Evolutionary conservation across 2,888 invertebrate genomes (phyloP).

Genomic region (Cryptophagus acutangulus): DNA sequence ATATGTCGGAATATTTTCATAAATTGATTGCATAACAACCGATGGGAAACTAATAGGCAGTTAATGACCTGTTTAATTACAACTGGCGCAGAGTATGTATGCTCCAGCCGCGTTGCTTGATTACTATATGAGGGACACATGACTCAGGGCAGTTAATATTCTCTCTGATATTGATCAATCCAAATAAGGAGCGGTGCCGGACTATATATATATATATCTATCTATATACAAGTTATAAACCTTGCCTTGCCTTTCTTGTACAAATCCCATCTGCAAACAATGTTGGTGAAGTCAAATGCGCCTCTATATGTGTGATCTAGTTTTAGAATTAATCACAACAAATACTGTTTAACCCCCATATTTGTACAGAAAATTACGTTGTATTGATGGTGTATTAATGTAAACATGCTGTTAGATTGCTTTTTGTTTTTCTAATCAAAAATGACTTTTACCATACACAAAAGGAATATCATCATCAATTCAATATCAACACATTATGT

Average conservation of each 20-base stretch:
- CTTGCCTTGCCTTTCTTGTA: slow-evolving; percentile 8
- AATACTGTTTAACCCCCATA: slow-evolving; percentile 3
- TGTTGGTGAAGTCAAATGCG: slow-evolving; percentile 7
- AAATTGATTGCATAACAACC: slow-evolving; percentile 8
- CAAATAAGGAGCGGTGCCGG: slow-evolving; percentile 22
- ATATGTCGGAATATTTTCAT: slow-evolving; percentile 9
- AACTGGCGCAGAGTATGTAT: slow-evolving; percentile 13
- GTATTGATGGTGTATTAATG: too few species aligned
- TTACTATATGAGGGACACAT: slow-evolving; percentile 23
- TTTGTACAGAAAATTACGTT: slow-evolving; percentile 5
- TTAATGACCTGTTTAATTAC: slow-evolving; percentile 27
- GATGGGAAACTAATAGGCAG: slow-evolving; percentile 21
- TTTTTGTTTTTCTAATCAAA: too few species aligned
- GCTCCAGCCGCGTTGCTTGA: slow-evolving; percentile 15
- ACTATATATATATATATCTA: slow-evolving; percentile 3
- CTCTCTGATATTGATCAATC: slow-evolving; percentile 23
- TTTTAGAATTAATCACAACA: slow-evolving; percentile 4
- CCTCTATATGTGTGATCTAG: slow-evolving; percentile 1
- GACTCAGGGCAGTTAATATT: slow-evolving; percentile 25
- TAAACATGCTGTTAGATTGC: too few species aligned
- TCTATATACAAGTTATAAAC: background rate
- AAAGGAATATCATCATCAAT: too few species aligned
- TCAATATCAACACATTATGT: too few species aligned
- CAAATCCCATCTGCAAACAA: slow-evolving; percentile 7
- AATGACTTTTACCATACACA: too few species aligned